Conservation (phyloP, 2,888 invertebrate species). For the Tenthredo scrophulariae region DNA sequence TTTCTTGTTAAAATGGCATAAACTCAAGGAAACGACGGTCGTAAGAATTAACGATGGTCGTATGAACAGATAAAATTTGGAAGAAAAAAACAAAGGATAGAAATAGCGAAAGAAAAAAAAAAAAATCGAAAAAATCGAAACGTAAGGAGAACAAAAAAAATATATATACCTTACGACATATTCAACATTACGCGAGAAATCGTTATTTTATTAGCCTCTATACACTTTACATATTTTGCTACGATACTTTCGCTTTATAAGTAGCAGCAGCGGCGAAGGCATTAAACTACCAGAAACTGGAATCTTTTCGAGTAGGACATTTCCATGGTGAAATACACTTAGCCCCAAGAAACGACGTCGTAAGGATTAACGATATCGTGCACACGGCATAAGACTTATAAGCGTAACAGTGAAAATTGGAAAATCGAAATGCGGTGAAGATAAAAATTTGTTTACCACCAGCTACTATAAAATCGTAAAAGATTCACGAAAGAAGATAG, state of each 20-base stretch:
- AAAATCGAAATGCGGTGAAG: neutral
- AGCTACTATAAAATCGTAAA: neutral
- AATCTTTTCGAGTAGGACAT: neutral
- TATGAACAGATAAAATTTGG: conserved; percentile 22
- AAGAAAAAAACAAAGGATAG: neutral
- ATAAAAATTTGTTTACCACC: conserved; percentile 1
- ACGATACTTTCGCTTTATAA: conserved; percentile 5
- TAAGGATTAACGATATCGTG: conserved; percentile 27
- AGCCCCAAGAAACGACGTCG: conserved; percentile 16
- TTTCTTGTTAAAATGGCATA: neutral
- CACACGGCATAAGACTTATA: neutral
- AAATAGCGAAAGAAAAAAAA: neutral
- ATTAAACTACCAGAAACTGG: conserved; percentile 12
- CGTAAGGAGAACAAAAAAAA: neutral
- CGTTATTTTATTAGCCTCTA: conserved; percentile 27
- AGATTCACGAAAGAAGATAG: neutral
- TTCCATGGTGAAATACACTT: conserved; percentile 32
- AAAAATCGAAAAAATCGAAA: conserved; percentile 20
- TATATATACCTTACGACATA: neutral
- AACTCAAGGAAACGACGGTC: conserved; percentile 7
- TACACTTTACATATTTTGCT: conserved; percentile 19
- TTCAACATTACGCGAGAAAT: conserved; percentile 17
- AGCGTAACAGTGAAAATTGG: neutral
- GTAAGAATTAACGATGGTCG: conserved; percentile 14
- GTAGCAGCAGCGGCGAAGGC: neutral